phyloP scores from a whole-genome alignment of 2,888 invertebrate species.

The Smittia aterrima region DNA sequence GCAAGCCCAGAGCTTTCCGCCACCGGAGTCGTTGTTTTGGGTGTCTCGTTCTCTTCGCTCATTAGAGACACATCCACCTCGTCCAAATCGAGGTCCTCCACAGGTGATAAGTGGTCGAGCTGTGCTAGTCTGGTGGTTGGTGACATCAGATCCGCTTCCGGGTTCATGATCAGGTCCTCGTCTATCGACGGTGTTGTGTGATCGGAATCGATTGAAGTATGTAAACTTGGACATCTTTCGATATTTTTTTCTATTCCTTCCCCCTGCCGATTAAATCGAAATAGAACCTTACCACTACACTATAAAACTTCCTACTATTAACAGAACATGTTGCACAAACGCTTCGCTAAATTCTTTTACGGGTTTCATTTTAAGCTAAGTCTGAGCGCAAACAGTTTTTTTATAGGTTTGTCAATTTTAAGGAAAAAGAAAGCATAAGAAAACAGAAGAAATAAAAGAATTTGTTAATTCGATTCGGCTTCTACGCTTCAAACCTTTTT shows the following conservation, averaged over 20 bases:
- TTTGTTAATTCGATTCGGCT: background rate
- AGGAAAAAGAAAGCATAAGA: background rate
- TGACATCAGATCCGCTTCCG: slow-evolving; percentile 37
- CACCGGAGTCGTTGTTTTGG: slow-evolving; percentile 33
- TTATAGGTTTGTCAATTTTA: background rate
- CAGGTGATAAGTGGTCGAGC: slow-evolving; percentile 34
- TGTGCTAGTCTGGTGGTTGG: slow-evolving; percentile 35
- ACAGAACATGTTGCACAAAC: slow-evolving; percentile 9
- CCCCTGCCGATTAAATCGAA: slow-evolving; percentile 53
- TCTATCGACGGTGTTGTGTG: slow-evolving; percentile 38
- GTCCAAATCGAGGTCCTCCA: slow-evolving; percentile 33
- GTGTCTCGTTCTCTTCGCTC: slow-evolving; percentile 37
- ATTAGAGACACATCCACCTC: slow-evolving; percentile 33
- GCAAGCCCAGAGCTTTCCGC: slow-evolving; percentile 31
- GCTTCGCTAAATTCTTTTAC: background rate
- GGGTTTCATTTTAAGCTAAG: background rate
- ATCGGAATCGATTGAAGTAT: slow-evolving; percentile 41
- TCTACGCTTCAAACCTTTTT: background rate
- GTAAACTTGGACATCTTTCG: slow-evolving; percentile 41
- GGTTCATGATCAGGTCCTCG: slow-evolving; percentile 32
- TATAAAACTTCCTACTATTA: slow-evolving; percentile 27
- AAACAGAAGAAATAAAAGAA: slow-evolving; percentile 15
- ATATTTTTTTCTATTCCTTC: slow-evolving; percentile 49
- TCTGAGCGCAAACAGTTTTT: background rate
- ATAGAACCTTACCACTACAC: slow-evolving; percentile 42